Base-by-base conservation (phyloP, 2,888 invertebrate species). In the Tachystola acroxantha region DNA sequence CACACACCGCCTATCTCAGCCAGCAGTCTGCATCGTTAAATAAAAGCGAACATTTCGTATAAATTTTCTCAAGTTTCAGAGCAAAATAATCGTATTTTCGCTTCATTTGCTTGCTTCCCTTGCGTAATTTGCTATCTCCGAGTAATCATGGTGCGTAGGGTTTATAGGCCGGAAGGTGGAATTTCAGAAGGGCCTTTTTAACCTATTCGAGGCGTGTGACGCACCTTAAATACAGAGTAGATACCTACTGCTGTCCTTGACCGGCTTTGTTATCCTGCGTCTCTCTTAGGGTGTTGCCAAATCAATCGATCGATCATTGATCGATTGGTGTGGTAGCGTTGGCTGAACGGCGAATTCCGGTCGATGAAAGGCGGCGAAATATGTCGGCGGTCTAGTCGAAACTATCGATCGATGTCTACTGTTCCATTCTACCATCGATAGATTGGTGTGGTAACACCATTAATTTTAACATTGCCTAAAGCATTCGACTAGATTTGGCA, bases 81-180 rank as follows among this genome's bases (percentile, higher is more conserved):
- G 62, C 57, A 64, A 75, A 74, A 77, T 79, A 80, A 79, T 79
- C 72, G 64, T 66, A 69, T 79, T 79, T 59, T 63, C 67, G 71
- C 68, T 72, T 76, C 76, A 80, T 79, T 80, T 77, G 67, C 53
- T 50, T 36, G 56, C 67, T 71, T 76, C 75, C 70, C 64, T 47
- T 52, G 51, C 64, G 68, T 73, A 79, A 79, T 78, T 76, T 64
- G 69, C 71, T 69, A 69, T 72, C 70, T 71, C 60, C 57, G 45
- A 38, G 54, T 64, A 65, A 68, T 69, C 63, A 62, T 60, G 49
- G 46, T 47, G 50, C 59, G 59, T 55, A 57, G 63, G 66, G 65
- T 71, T 71, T 63, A 58, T 65, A 60, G 57, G 34, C 43, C 46
- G 44, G 30, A 37, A 42, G 48, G 47, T 48, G 45, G 50, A 47